A percentile compares a stretch with the other conserved stretches of the same genome.
These are phyloP conservation scores for Delia radicum DNA, from an alignment of 1,140 invertebrate species.

Conservation along the genomic window DNA sequence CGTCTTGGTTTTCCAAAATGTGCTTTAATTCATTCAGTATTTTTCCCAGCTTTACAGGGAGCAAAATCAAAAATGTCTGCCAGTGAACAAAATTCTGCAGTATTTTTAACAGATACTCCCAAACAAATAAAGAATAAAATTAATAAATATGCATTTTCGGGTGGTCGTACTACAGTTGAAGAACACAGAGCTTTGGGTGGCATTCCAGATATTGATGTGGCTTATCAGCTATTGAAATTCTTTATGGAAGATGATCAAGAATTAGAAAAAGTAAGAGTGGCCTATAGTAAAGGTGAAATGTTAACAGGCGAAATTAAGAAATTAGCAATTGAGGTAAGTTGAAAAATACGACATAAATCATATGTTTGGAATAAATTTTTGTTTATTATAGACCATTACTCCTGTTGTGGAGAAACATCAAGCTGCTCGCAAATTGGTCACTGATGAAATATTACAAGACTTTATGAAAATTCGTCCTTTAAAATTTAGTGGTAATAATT, in stretches of 20 bases:
- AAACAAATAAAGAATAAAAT: constrained; percentile 98
- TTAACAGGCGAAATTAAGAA: constrained; percentile 95
- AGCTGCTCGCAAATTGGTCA: constrained; percentile 74
- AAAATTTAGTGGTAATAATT: constrained; percentile 55
- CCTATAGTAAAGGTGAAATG: constrained; percentile 87
- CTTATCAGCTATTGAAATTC: constrained; percentile 94
- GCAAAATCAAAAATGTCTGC: constrained; percentile 98
- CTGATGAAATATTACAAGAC: constrained; percentile 79
- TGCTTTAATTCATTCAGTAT: constrained; percentile 89
- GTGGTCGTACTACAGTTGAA: constrained; percentile 90
- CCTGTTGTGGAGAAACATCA: constrained; percentile 83
- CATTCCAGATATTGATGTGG: constrained; percentile 93
- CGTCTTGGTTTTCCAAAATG: constrained; percentile 86
- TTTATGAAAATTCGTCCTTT: constrained; percentile 86
- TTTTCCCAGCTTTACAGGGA: constrained; percentile 95
- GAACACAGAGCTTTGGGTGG: constrained; percentile 90
- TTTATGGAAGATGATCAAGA: constrained; percentile 94
- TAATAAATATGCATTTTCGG: constrained; percentile 99
- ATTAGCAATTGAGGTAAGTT: constrained; percentile 71
- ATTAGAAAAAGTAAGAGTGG: constrained; percentile 78
- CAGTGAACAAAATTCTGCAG: constrained; percentile 90
- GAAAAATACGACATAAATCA: neutral
- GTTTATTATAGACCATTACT: constrained; percentile 50
- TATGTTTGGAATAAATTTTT: neutral
- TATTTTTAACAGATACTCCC: constrained; percentile 92